Percentiles rank a stretch among this genome's conserved stretches.
Conservation (phyloP, 2,113 vertebrate species). For the Smithornis capensis region DNA sequence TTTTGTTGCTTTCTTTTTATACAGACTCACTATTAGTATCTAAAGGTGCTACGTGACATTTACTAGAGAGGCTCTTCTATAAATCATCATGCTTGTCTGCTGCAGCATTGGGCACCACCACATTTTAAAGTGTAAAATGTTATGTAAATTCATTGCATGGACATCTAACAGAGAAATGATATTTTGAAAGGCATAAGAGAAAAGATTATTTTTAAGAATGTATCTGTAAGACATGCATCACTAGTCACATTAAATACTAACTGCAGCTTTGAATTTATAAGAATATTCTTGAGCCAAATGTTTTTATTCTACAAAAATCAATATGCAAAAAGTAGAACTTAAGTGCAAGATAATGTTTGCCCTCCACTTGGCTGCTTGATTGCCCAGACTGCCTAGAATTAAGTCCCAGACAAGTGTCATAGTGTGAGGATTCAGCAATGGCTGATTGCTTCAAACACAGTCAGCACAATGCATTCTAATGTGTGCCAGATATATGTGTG, state of each 20-base stretch:
- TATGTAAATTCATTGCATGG: not conserved
- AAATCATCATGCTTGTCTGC: not conserved
- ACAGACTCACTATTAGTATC: not conserved
- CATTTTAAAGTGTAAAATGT: not conserved
- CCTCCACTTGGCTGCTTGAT: not conserved
- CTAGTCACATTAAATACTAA: not conserved
- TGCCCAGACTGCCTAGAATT: not conserved
- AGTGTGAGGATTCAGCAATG: not conserved
- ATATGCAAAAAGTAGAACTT: not conserved
- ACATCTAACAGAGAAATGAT: not conserved
- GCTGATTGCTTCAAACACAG: not conserved
- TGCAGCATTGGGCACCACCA: not conserved
- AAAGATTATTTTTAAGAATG: not conserved
- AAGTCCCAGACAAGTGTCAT: not conserved
- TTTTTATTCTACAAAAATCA: not conserved
- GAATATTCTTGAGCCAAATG: not conserved
- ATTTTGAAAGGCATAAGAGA: not conserved
- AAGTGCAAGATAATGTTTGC: not conserved
- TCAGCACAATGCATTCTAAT: not conserved
- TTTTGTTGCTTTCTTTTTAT: not conserved
- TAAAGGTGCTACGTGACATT: constrained; percentile 6
- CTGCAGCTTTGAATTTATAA: not conserved
- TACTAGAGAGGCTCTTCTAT: not conserved
- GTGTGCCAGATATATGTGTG: not conserved
- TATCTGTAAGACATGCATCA: not conserved